Evolutionary conservation across 2,888 invertebrate genomes (phyloP).

Genomic region (Caenorhabditis sp.): DNA sequence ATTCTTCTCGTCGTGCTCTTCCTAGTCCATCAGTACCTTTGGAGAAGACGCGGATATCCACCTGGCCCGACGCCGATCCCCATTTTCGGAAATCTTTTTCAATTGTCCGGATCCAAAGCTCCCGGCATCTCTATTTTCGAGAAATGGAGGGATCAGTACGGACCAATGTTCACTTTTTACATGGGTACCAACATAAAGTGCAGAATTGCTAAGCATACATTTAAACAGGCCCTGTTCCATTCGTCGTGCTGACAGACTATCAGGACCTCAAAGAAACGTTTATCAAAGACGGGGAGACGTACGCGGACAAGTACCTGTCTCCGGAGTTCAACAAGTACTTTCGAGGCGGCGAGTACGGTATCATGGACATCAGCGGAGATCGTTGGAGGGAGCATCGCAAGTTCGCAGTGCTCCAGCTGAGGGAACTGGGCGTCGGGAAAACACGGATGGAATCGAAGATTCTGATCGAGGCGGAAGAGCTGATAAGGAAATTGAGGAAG

Average conservation of each 20-base stretch:
- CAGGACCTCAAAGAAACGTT: conserved; percentile 58
- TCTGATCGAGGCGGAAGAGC: conserved; percentile 35
- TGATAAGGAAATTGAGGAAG: conserved; percentile 18
- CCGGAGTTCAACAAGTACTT: conserved; percentile 43
- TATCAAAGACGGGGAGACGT: conserved; percentile 60
- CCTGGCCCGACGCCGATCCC: conserved; percentile 59
- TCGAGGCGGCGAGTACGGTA: conserved; percentile 55
- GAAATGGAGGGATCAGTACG: conserved; percentile 58
- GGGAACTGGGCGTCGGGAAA: conserved; percentile 56
- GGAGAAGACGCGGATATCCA: conserved; percentile 27
- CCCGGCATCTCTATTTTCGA: conserved; percentile 60
- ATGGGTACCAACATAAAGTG: conserved; percentile 20
- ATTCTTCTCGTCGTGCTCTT: conserved; percentile 13
- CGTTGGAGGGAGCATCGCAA: conserved; percentile 53
- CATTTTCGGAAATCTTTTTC: conserved; percentile 55
- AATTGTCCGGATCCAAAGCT: conserved; percentile 36
- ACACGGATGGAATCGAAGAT: conserved; percentile 53
- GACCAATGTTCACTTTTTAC: conserved; percentile 59
- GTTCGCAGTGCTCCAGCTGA: conserved; percentile 52
- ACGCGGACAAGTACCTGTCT: conserved; percentile 55
- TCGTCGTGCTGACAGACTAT: conserved; percentile 58
- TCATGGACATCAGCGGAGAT: conserved; percentile 54
- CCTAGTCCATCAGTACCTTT: conserved; percentile 33
- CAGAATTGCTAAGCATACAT: not conserved
- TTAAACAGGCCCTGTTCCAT: conserved; percentile 45